Evolutionary conservation across 1,140 invertebrate species (phyloP), one percentile per base, ranked within the genome.

Genomic region (Neoseiulus cucumeris): DNA sequence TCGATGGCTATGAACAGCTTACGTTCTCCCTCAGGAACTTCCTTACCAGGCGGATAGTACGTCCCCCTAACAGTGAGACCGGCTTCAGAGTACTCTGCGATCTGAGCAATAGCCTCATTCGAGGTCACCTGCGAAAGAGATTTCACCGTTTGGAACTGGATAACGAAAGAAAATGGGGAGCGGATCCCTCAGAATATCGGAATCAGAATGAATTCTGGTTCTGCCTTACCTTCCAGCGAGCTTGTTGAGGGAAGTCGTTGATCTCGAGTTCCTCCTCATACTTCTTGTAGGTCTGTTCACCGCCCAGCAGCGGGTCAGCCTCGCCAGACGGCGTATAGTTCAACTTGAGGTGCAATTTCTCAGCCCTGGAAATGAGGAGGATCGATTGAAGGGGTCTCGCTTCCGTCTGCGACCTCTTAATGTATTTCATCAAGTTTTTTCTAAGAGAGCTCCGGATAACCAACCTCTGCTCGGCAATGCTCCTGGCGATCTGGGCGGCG

Each of bases 201-300:
- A 39, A 9, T 39, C 33, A 39, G n/a, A n/a, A n/a, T n/a, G n/a
- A n/a, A n/a, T n/a, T 39, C 33, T 39, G 33, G 33, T 39, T 1
- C 94, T n/a, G n/a, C n/a, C n/a, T 98, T n/a, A 98, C 90, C 68
- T 91, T 82, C 91, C 93, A 98, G 66, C 95, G 80, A 0, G 94
- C 93, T 75, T 96, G 93, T 71, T 99, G 95, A 22, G 95, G 96
- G 78, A 99, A 98, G 76, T 99, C 95, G 73, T 99, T 99, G 70
- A 99, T 99, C 77, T 99, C 96, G 64, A 99, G 79, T 76, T 99
- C 96, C 71, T 98, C 94, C 76, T 99, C 95, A 75, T 96, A 98
- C 72, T 96, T 96, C 68, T 80, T 79, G 68, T 80, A 77, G 33
- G 74, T 76, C 6, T 71, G 68, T 29, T 71, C 66, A 67, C 70